Conservation (phyloP, 2,888 invertebrate genomes). For the Zaprionus bogoriensis region DNA sequence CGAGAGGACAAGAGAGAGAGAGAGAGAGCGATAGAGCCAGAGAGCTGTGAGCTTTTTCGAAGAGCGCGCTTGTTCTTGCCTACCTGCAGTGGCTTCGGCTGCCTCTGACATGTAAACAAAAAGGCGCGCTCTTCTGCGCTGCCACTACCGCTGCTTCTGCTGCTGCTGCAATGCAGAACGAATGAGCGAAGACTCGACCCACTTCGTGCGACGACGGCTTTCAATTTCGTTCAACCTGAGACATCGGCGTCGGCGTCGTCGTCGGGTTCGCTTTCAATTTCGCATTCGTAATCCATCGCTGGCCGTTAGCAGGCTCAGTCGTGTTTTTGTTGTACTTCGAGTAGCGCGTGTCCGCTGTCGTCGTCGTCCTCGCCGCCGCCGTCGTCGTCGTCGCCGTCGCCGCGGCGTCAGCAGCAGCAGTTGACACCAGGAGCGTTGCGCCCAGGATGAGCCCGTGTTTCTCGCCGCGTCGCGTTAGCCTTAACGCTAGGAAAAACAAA, state of each 20-base stretch:
- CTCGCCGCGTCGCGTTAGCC: slow-evolving; percentile 52
- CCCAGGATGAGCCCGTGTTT: slow-evolving; percentile 38
- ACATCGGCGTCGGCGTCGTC: slow-evolving; percentile 11
- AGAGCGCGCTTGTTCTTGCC: slow-evolving; percentile 14
- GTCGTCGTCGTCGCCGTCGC: slow-evolving; percentile 35
- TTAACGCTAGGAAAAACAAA: slow-evolving; percentile 10
- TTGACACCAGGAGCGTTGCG: slow-evolving; percentile 40
- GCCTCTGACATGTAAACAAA: slow-evolving; percentile 43
- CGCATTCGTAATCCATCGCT: slow-evolving; percentile 65
- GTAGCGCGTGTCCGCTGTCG: slow-evolving; percentile 69
- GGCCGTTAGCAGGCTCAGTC: slow-evolving; percentile 76
- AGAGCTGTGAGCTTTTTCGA: slow-evolving; percentile 34
- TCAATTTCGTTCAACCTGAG: slow-evolving; percentile 71
- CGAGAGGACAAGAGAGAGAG: slow-evolving; percentile 5
- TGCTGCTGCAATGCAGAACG: slow-evolving; percentile 55
- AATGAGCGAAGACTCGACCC: slow-evolving; percentile 38
- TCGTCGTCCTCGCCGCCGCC: slow-evolving; percentile 45
- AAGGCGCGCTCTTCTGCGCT: slow-evolving; percentile 11
- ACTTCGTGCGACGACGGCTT: slow-evolving; percentile 57
- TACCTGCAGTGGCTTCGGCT: slow-evolving; percentile 20
- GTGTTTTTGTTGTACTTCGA: slow-evolving; percentile 79
- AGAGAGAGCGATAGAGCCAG: slow-evolving; percentile 4
- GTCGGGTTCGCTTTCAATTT: slow-evolving; percentile 69
- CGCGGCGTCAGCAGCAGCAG: slow-evolving; percentile 39
- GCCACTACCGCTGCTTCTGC: slow-evolving; percentile 8